phyloP scores from a whole-genome alignment of 2,888 invertebrate genomes.

The Sphecodes monilicornis region DNA sequence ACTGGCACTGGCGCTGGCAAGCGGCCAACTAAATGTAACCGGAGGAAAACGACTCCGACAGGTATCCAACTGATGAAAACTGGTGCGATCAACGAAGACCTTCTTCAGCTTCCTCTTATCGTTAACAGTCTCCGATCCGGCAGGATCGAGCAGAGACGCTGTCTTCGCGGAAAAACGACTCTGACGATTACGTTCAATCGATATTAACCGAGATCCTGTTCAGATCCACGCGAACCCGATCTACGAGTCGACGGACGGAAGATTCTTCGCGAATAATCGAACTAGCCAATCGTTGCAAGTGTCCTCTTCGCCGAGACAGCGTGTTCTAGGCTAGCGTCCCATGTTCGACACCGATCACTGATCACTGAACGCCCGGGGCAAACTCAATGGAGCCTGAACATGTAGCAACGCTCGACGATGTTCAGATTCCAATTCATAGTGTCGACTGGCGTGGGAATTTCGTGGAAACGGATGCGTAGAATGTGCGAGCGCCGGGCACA shows the following conservation, averaged over 20 bases:
- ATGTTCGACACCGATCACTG: conserved; percentile 8
- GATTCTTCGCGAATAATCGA: not conserved
- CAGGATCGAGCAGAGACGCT: not conserved
- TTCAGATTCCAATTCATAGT: conserved; percentile 19
- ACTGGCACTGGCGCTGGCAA: not conserved
- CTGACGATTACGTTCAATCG: not conserved
- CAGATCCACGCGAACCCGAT: too few species aligned
- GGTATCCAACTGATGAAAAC: not conserved
- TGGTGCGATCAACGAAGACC: not conserved
- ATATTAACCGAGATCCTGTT: too few species aligned
- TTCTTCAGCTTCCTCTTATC: not conserved
- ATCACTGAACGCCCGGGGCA: not conserved
- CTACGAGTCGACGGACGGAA: not conserved
- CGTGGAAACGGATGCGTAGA: conserved; percentile 48
- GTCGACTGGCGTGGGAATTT: conserved; percentile 32
- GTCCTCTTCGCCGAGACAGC: not conserved
- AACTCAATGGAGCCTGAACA: not conserved
- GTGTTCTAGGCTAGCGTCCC: not conserved
- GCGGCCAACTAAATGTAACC: not conserved
- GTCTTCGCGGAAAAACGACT: not conserved
- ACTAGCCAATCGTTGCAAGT: not conserved
- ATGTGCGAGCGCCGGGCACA: conserved; percentile 72
- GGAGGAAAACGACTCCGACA: too few species aligned
- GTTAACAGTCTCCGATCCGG: too few species aligned
- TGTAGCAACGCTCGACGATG: conserved; percentile 22